Evolutionary conservation across 2,113 vertebrate species (phyloP), one percentile per base, ranked within the genome.

Genomic region (Gymnorhina tibicen): DNA sequence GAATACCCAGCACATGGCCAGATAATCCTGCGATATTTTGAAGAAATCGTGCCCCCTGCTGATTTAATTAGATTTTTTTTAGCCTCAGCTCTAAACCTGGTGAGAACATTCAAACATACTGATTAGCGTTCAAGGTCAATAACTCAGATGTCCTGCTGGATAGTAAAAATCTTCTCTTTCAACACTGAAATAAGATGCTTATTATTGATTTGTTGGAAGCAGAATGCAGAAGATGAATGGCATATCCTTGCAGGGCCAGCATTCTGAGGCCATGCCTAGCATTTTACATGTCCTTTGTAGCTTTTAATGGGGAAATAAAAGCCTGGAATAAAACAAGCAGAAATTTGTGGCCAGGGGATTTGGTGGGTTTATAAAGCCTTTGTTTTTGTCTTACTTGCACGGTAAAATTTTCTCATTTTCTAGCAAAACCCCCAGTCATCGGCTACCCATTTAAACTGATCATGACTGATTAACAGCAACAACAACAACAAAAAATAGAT

Each of bases 31-130:
- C 28, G 72, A 85, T 74, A 96, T 95, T 87, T 91, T 95, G 95
- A 95, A 96, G 97, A 98, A 97, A 97, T 77, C n/a, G 42, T 97
- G 97, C 97, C 97, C 95, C 96, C 97, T 98, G 97, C 96, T 97
- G 97, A 97, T 97, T 89, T 97, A 95, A 97, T 96, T 96, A 94
- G 33, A 20, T 47, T 68, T 93, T 89, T 92, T 85, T 84, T 47
- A 62, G 42, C 68, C 28, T 80, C 13, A 1, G 39, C 73, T 91
- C 55, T 69, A 28, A 93, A 93, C 78, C 84, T 75, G 24, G 56
- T 67, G 81, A 50, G 68, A 87, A 60, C 39, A 37, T 93, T 87
- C 63, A 56, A 87, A 77, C 85, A 85, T 37, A 72, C 60, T 79
- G 72, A 84, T 83, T 50, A 79, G 41, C 0, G 33, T 83, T 96